Evolutionary conservation across 2,113 vertebrate species (phyloP).

Genomic region (Salminus brasiliensis): DNA sequence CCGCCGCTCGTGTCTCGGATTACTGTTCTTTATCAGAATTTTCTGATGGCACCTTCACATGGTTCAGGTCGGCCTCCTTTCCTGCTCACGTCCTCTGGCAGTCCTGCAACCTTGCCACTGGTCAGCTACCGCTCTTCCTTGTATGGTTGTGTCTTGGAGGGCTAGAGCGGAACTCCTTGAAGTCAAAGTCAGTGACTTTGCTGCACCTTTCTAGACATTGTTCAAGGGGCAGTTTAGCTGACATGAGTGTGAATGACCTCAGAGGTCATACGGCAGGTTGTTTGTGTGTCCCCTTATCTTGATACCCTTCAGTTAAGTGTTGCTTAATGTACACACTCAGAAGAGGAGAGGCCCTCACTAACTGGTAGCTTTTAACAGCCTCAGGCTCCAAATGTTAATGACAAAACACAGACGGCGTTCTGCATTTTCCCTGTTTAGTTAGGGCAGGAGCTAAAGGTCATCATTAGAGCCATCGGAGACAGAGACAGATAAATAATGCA

Average conservation of each 20-base stretch:
- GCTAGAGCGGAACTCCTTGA: not conserved
- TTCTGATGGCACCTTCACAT: not conserved
- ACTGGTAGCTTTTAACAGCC: not conserved
- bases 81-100: not conserved
- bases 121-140: constrained; percentile 22
- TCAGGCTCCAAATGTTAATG: not conserved
- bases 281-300: constrained; percentile 17
- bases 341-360: not conserved
- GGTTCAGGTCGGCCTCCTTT: not conserved
- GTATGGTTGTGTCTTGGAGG: constrained; percentile 19
- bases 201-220: constrained; percentile 14
- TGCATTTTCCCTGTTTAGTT: not conserved
- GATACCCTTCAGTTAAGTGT: constrained; percentile 23
- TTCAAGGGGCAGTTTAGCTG: not conserved
- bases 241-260: not conserved
- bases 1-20: not conserved
- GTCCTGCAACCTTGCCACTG: not conserved
- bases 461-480: not conserved
- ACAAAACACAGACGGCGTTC: not conserved
- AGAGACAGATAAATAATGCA: not conserved
- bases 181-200: not conserved
- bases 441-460: constrained; percentile 1
- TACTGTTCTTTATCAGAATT: not conserved
- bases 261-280: not conserved
- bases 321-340: constrained; percentile 5